phyloP scores from a whole-genome alignment of 1,140 invertebrate species.

The Triops cancriformis region DNA sequence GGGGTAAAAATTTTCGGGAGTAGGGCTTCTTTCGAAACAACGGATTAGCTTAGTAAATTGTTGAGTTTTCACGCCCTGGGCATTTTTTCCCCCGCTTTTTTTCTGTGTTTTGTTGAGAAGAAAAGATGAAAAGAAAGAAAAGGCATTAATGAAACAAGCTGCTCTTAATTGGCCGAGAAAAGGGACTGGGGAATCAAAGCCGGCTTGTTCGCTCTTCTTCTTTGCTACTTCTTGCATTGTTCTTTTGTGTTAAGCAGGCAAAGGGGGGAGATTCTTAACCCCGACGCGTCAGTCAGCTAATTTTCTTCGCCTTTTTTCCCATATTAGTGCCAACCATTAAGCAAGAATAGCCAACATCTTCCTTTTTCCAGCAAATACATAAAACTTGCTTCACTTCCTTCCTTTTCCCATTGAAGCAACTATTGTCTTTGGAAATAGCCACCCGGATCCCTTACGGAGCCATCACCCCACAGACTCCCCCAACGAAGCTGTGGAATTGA shows the following conservation, averaged over 20 bases:
- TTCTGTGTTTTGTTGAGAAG: too few relatives aligned
- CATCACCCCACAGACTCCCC: too few relatives aligned
- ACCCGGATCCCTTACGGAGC: neutral
- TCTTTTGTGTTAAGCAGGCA: too few relatives aligned
- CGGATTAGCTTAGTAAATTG: too few relatives aligned
- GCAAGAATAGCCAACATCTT: neutral
- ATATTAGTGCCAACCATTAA: slow-evolving; percentile 1
- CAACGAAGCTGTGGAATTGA: too few relatives aligned
- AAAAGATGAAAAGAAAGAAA: too few relatives aligned
- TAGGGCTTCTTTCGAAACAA: too few relatives aligned
- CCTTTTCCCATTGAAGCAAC: neutral
- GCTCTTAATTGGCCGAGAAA: neutral
- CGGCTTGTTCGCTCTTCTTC: neutral
- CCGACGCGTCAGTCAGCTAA: neutral
- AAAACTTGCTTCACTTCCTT: neutral
- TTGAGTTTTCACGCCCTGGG: too few relatives aligned
- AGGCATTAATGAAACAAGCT: neutral
- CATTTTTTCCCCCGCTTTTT: too few relatives aligned
- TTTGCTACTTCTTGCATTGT: neutral
- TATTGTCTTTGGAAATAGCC: neutral
- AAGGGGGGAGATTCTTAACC: neutral
- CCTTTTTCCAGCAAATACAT: neutral
- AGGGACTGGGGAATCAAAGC: neutral
- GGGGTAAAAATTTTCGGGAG: too few relatives aligned
- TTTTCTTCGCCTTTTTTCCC: slow-evolving; percentile 7